phyloP scores from a whole-genome alignment of 2,113 vertebrate genomes.

The Gallinago media region DNA sequence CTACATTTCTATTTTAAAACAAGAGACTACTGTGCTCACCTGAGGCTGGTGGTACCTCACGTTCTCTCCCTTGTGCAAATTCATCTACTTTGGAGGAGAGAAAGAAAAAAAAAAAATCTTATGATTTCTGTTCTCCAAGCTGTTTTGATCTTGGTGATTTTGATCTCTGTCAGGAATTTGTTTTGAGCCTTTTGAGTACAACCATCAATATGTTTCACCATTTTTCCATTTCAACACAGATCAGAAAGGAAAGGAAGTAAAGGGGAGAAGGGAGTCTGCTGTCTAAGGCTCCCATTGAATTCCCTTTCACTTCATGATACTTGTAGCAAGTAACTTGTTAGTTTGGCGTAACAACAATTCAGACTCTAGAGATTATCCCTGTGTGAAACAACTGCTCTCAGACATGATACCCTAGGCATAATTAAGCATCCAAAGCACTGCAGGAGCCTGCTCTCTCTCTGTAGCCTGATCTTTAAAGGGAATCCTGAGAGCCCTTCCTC shows the following conservation, averaged over 20 bases:
- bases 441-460: neutral
- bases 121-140: neutral
- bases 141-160: neutral
- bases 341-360: neutral
- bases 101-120: neutral
- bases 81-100: neutral
- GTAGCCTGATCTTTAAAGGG: neutral
- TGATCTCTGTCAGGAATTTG: neutral
- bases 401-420: neutral
- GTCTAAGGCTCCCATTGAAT: neutral
- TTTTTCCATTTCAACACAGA: neutral
- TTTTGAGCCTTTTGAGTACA: neutral
- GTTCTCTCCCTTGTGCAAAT: neutral
- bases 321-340: neutral
- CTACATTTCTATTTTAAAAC: neutral
- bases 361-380: neutral
- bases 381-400: neutral
- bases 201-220: neutral
- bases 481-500: neutral
- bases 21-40: neutral
- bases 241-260: neutral
- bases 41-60: neutral
- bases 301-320: neutral
- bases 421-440: neutral
- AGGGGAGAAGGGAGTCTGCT: neutral